Evolutionary conservation across 2,888 invertebrate species (phyloP), one percentile per base, ranked within the genome.

Genomic region (Carterocephalus palaemon): DNA sequence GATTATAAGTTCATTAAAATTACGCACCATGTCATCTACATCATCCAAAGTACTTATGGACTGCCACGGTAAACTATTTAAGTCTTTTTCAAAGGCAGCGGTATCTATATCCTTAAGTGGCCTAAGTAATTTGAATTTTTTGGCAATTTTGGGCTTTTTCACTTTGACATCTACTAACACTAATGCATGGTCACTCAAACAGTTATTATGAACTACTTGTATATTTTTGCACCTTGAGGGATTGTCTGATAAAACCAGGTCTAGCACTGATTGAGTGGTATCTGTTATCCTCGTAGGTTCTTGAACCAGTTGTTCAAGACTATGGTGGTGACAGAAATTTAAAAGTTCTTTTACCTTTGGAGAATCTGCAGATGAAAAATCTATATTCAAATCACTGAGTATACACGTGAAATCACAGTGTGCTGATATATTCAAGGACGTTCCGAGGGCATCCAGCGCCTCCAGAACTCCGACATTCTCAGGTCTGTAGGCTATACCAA

Each of bases 151-250:
- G 1, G 28, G 23, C 7, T 28, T 37, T 22, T 33, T 42, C 16
- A 42, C 38, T 12, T 19, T 20, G 15, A 42, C 1, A 7, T 42
- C 38, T 4, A 8, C 32, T 7, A 43, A 1, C 4, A 48, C 19
- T 29, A 39, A 20, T 8, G 26, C 48, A 20, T 48, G 48, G 5
- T 48, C 48, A 26, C 48, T 47, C 3, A 48, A 15, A 8, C 19
- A 8, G 12, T 2, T 8, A 9, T 37, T 37, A 26, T 26, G 26
- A 9, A 26, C 6, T 10, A 26, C 10, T 26, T 9, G 2, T 1
- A 26, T 9, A 5, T 26, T 26, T 26, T 26, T 32, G 9, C 8
- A 19, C 6, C 6, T 32, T 15, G 17, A n/a, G 8, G 17, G 17
- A 2, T 5, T 19, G 8, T 32, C 19, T 4, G 32, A 19, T 6